Evolutionary conservation across 2,888 invertebrate species (phyloP).

Genomic region (Odontocerum albicorne): DNA sequence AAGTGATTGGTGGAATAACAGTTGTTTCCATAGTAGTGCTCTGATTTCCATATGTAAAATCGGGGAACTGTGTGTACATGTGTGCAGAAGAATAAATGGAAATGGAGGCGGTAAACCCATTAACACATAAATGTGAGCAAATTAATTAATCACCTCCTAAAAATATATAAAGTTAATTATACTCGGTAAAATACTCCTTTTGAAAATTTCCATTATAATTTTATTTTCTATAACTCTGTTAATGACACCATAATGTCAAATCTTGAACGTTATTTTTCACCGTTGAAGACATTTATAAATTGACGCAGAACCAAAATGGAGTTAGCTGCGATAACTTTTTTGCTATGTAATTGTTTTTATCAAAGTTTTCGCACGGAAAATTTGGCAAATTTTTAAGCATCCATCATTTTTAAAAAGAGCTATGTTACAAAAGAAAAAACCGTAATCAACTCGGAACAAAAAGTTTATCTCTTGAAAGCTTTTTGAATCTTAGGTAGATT

Average conservation of each 20-base stretch:
- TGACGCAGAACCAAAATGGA: constrained; percentile 24
- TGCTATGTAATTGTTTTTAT: constrained; percentile 35
- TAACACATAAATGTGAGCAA: too few relatives aligned
- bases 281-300: constrained; percentile 31
- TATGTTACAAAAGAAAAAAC: constrained; percentile 24
- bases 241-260: constrained; percentile 34
- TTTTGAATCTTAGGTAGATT: too few relatives aligned
- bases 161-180: too few relatives aligned
- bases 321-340: constrained; percentile 26
- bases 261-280: constrained; percentile 31
- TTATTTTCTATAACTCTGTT: constrained; percentile 16
- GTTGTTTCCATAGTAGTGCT: too few relatives aligned
- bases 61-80: too few relatives aligned
- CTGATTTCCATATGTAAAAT: too few relatives aligned
- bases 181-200: too few relatives aligned
- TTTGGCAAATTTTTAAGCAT: constrained; percentile 25
- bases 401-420: constrained; percentile 28
- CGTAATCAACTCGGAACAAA: constrained; percentile 26
- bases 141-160: too few relatives aligned
- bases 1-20: too few relatives aligned
- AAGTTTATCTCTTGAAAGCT: constrained; percentile 18
- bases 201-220: constrained; percentile 18
- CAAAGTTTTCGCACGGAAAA: constrained; percentile 21
- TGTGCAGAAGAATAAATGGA: too few relatives aligned
- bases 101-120: too few relatives aligned